Conservation (phyloP, 2,797 vertebrate species). For the Notolepis coatsorum region DNA sequence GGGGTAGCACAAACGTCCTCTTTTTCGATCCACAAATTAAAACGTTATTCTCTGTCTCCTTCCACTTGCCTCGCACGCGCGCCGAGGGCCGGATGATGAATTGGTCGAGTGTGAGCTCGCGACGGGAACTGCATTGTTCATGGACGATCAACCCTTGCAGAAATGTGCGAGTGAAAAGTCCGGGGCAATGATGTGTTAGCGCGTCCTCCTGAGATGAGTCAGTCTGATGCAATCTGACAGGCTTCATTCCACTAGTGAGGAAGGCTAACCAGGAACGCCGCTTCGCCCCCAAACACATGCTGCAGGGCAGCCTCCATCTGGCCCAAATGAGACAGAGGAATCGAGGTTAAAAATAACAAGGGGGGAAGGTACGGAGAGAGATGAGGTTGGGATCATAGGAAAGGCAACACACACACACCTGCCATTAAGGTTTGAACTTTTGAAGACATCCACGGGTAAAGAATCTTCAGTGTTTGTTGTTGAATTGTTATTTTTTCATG, state of each 20-base stretch:
- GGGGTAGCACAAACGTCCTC: constrained; percentile 36
- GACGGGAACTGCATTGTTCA: constrained; percentile 73
- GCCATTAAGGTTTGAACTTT: constrained; percentile 47
- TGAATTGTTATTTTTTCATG: constrained; percentile 52
- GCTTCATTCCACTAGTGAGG: constrained; percentile 73
- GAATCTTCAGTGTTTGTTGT: constrained; percentile 55
- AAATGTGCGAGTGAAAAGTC: constrained; percentile 55
- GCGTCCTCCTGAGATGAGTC: constrained; percentile 75
- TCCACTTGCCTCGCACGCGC: not conserved
- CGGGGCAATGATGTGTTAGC: constrained; percentile 76
- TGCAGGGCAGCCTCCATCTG: constrained; percentile 75
- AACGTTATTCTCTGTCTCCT: constrained; percentile 32
- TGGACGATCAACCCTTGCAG: constrained; percentile 67
- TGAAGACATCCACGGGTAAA: constrained; percentile 46
- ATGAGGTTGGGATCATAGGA: constrained; percentile 62
- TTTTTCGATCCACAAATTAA: constrained; percentile 51
- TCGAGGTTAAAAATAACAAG: constrained; percentile 75
- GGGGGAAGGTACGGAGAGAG: constrained; percentile 67
- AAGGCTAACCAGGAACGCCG: constrained; percentile 71
- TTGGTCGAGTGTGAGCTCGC: constrained; percentile 63
- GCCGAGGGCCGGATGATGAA: constrained; percentile 66
- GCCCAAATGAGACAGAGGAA: constrained; percentile 73
- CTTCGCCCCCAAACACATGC: constrained; percentile 74
- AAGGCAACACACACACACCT: constrained; percentile 43
- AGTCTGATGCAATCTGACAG: constrained; percentile 80